Base-by-base conservation (phyloP, 2,797 vertebrate genomes). In the Rhinogobio ventralis region DNA sequence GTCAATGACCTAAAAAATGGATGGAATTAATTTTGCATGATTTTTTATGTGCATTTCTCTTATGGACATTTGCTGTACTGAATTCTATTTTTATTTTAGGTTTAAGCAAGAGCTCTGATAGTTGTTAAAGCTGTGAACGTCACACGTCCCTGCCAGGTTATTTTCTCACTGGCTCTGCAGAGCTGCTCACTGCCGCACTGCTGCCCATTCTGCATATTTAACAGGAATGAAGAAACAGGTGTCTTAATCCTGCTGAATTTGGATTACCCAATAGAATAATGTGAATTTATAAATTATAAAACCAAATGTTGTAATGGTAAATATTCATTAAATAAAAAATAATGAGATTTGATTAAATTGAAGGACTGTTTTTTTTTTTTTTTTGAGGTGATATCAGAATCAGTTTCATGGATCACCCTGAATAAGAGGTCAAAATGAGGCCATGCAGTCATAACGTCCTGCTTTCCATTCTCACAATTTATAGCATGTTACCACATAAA, bases 151-250 rank as follows among this genome's bases (percentile, higher is more conserved):
- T 81, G 46, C n/a, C 55, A 25, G 74, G 60, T 51, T 36, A 33
- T 62, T 80, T 33, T 17, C 51, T 66, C 33, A 33, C 28, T 68
- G 20, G 23, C 39, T 53, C 30, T 25, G 73, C 28, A 45, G 33
- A 42, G 60, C 45, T 86, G 36, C 25, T 14, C 39, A 14, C 51
- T 78, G 45, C 80, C 55, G 36, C 64, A 73, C 28, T 68, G 78
- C 20, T 53, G 45, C 66, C 77, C 55, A 46, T 28, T 20, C 42
- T 82, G 79, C 78, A 60, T 77, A 62, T 82, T 42, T 82, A 67
- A 86, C 55, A 79, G 25, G 5, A 53, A 79, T 23, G 1, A 42
- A 64, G 68, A 60, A 30, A 60, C 15, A 15, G 30, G 17, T 20
- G 17, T 42, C 66, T 28, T 23, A 46, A 80, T 36, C 46, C 23